These are phyloP conservation scores for Heliconius hewitsoni DNA, from an alignment of 1,140 invertebrate species.

Conservation along the genomic window DNA sequence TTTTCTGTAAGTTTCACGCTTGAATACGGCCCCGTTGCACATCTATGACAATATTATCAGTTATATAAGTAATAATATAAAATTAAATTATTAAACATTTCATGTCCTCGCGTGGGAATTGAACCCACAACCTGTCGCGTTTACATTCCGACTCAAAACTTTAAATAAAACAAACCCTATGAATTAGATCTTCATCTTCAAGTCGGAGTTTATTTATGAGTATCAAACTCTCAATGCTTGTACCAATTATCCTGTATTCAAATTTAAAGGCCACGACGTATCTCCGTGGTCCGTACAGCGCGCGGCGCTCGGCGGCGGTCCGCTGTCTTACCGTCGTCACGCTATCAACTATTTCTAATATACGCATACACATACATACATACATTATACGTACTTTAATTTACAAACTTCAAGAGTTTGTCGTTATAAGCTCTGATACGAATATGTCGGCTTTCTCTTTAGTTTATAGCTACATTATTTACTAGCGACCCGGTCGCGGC, in stretches of 20 bases:
- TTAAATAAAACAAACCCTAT: not conserved
- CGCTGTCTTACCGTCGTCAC: conserved; percentile 26
- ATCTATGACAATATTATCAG: too few species aligned
- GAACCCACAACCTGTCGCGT: too few species aligned
- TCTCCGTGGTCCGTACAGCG: too few species aligned
- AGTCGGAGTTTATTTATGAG: too few species aligned
- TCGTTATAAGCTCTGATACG: conserved; percentile 22
- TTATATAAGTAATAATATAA: too few species aligned
- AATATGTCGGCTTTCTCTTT: conserved; percentile 8
- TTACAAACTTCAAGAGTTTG: conserved; percentile 16
- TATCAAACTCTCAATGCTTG: not conserved
- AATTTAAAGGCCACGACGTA: not conserved
- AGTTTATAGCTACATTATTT: not conserved
- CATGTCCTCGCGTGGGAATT: too few species aligned
- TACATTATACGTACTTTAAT: not conserved
- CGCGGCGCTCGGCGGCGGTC: not conserved
- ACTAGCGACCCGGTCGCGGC: not conserved
- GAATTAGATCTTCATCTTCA: not conserved
- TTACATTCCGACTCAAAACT: too few species aligned
- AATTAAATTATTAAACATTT: too few species aligned
- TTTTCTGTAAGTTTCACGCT: too few species aligned
- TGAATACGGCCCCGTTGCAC: too few species aligned
- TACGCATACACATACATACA: not conserved
- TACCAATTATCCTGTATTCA: not conserved
- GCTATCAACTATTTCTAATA: conserved; percentile 29